Percentiles rank a stretch among this genome's conserved stretches.
Conservation (phyloP, 92 coral and sea anemone species). For the Epizoanthus stellaris region DNA sequence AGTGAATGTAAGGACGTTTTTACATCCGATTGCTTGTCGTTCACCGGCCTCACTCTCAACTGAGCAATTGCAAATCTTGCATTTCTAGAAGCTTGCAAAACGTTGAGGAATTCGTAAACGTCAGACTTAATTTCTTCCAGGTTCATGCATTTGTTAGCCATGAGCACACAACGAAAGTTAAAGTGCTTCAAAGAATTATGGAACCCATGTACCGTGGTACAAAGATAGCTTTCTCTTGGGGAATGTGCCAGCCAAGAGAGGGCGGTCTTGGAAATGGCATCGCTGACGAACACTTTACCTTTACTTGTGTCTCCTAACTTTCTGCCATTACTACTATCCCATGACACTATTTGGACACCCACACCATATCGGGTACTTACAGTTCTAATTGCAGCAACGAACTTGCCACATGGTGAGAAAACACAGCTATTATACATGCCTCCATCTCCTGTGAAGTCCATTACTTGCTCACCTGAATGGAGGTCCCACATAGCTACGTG, state of each 20-base stretch:
- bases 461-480: background rate
- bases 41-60: background rate
- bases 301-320: background rate
- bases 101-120: background rate
- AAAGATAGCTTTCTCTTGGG: slow-evolving; percentile 2
- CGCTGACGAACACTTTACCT: background rate
- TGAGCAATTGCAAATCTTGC: background rate
- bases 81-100: slow-evolving; percentile 12
- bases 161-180: background rate
- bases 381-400: slow-evolving; percentile 3
- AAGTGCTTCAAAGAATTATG: background rate
- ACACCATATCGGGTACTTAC: background rate
- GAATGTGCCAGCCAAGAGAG: slow-evolving; percentile 10
- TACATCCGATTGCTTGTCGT: background rate
- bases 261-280: background rate
- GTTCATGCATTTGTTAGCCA: background rate
- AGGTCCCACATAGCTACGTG: background rate
- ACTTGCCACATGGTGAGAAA: background rate
- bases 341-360: background rate
- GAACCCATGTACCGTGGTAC: background rate
- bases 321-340: background rate
- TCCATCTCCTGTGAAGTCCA: background rate
- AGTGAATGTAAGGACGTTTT: background rate
- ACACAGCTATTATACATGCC: background rate
- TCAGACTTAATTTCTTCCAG: background rate